Base-by-base conservation (phyloP, 37 sponge, comb jelly and placozoan genomes). In the Halichondria panicea region DNA sequence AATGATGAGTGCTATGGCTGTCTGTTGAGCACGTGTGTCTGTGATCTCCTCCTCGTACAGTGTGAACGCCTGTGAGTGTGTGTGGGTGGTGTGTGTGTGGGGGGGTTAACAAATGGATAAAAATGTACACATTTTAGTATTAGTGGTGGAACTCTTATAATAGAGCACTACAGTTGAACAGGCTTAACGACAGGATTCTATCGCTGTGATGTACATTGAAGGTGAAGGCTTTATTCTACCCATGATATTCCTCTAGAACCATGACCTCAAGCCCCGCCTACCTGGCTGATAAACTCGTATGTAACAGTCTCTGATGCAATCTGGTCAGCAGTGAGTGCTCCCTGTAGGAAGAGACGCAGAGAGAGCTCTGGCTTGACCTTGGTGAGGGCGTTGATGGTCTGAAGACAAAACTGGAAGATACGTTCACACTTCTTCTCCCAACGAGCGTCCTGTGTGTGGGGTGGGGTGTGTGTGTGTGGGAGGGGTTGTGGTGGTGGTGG, bases 221-320 rank as follows among this genome's bases (percentile, higher is more conserved):
- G 9, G 13, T 48, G 50, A 18, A 13, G 9, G 13, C 13, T 9
- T 48, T 48, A 13, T 48, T 18, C 13, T 48, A 13, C 13, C 13
- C 13, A 18, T 48, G 50, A 18, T 48, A 18, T 48, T 48, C 13
- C 13, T 48, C 13, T 48, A 48, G 13, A 48, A 48, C 9, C 9
- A 13, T 48, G 13, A 9, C 50, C 13, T 15, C 15, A 15, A 15
- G 15, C 11, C 15, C 52, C 15, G 52, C 52, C n/a, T 25, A 95
- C 95, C 76, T 95, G 95, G 36, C 82, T 95, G 58, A 99, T 66
- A 70, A 94, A 99, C 80, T 99, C 99, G 66, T 99, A 99, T 2
- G 96, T 88, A 21, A 93, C 85, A 35, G 89, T 96, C 81, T 99
- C 99, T 13, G 63, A 56, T 21, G 66, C 79, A 27, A 96, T 81